Conservation (phyloP, 1,140 invertebrate genomes). For the Monochamus saltuarius region DNA sequence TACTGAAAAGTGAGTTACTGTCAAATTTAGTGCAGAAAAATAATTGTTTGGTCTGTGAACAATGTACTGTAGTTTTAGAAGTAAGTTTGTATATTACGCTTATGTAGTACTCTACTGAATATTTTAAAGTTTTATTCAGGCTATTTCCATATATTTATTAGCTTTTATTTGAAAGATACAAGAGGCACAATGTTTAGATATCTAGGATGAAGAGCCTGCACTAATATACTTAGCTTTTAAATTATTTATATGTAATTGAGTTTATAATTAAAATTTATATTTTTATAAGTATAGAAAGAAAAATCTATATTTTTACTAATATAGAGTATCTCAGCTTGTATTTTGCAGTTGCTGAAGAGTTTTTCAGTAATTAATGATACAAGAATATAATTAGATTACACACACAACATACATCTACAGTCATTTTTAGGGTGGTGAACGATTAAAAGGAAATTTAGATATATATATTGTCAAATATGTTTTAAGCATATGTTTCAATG, state of each 20-base stretch:
- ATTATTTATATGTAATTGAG: slow-evolving; percentile 13
- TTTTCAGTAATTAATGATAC: too few species aligned
- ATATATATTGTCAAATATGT: too few species aligned
- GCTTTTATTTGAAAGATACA: slow-evolving; percentile 17
- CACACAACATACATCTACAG: too few species aligned
- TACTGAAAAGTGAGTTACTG: too few species aligned
- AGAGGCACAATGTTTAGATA: slow-evolving; percentile 15
- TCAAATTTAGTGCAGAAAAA: too few species aligned
- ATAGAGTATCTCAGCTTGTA: too few species aligned
- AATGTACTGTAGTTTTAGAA: slow-evolving; percentile 1
- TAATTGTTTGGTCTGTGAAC: slow-evolving; percentile 3
- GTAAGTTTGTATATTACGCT: slow-evolving; percentile 22
- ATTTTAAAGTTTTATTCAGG: neutral
- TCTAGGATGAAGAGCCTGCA: slow-evolving; percentile 13
- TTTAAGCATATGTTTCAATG: too few species aligned
- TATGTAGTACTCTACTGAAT: slow-evolving; percentile 16
- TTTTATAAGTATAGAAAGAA: slow-evolving; percentile 8
- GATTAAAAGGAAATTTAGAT: too few species aligned
- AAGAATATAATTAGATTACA: too few species aligned
- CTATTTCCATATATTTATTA: slow-evolving; percentile 4
- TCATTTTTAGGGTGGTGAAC: too few species aligned
- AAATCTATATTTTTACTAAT: slow-evolving; percentile 6
- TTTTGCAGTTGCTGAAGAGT: too few species aligned
- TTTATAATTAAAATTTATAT: neutral
- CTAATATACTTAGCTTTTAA: slow-evolving; percentile 15